Evolutionary conservation across 2,888 invertebrate genomes (phyloP).

Genomic region (Tetragonisca angustula): DNA sequence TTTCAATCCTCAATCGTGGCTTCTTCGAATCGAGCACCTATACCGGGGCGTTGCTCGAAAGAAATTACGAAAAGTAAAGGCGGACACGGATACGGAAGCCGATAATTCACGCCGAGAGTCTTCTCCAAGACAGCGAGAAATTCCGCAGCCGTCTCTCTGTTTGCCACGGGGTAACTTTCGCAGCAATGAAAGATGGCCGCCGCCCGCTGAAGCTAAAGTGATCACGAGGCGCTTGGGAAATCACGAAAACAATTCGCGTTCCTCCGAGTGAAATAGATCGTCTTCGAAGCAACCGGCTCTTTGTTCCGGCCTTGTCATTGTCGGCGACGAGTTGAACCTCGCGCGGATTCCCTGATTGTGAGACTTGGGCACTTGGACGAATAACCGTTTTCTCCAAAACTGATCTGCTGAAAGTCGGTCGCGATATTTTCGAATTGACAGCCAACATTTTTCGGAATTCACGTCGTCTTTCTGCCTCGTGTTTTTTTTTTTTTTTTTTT

Average conservation of each 20-base stretch:
- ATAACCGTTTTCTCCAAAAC: background rate
- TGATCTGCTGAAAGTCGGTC: background rate
- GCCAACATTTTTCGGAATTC: background rate
- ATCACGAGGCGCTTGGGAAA: slow-evolving; percentile 71
- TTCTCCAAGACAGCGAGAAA: slow-evolving; percentile 43
- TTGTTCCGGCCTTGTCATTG: slow-evolving; percentile 42
- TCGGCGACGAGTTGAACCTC: slow-evolving; percentile 22
- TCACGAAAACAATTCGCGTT: slow-evolving; percentile 67
- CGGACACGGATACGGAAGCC: background rate
- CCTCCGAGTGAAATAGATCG: slow-evolving; percentile 50
- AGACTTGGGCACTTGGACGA: background rate
- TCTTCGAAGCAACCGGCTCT: slow-evolving; percentile 23
- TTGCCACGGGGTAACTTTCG: slow-evolving; percentile 49
- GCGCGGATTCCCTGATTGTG: slow-evolving; percentile 14
- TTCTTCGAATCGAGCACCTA: no score
- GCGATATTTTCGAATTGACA: slow-evolving; percentile 13
- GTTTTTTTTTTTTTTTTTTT: background rate
- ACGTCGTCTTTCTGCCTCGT: background rate
- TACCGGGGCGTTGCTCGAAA: background rate
- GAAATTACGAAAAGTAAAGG: slow-evolving; percentile 32
- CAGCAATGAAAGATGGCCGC: slow-evolving; percentile 62
- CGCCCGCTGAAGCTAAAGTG: slow-evolving; percentile 56
- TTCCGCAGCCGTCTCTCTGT: slow-evolving; percentile 44
- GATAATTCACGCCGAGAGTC: slow-evolving; percentile 41
- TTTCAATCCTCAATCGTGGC: no score